phyloP scores from a whole-genome alignment of 2,888 invertebrate genomes.

The Drosophila subquinaria region DNA sequence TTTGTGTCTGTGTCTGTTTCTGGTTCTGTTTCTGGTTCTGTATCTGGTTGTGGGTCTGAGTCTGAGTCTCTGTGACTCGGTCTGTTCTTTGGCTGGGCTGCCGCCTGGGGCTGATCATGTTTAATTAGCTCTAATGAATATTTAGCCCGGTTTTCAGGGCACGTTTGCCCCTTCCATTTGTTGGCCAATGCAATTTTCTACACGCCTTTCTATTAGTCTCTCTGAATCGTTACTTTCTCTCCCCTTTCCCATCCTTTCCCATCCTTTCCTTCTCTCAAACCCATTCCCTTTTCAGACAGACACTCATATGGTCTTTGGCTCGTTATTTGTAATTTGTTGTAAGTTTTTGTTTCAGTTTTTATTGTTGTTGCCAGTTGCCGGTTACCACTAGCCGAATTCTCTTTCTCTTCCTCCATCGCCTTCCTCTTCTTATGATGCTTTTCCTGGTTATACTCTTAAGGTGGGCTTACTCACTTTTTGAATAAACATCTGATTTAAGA shows the following conservation, averaged over 20 bases:
- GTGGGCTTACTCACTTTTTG: background rate
- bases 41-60: too few species aligned
- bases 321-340: slow-evolving; percentile 79
- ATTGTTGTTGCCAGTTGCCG: slow-evolving; percentile 67
- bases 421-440: slow-evolving; percentile 10
- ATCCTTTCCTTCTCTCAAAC: background rate
- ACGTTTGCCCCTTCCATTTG: slow-evolving; percentile 33
- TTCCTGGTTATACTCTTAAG: slow-evolving; percentile 24
- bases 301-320: slow-evolving; percentile 58
- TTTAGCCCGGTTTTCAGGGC: slow-evolving; percentile 59
- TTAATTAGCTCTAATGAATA: slow-evolving; percentile 81
- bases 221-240: slow-evolving; percentile 16
- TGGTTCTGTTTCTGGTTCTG: background rate
- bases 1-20: background rate
- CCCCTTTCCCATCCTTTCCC: background rate
- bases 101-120: slow-evolving; percentile 69
- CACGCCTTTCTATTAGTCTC: slow-evolving; percentile 70
- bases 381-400: slow-evolving; percentile 44
- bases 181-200: slow-evolving; percentile 65
- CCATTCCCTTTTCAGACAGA: slow-evolving; percentile 29
- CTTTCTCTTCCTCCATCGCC: background rate
- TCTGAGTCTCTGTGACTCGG: background rate
- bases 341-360: slow-evolving; percentile 77
- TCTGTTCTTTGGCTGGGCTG: background rate
- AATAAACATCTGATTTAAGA: background rate